Evolutionary conservation across 2,797 vertebrate genomes (phyloP).

Genomic region (Petrocephalus sullivani): DNA sequence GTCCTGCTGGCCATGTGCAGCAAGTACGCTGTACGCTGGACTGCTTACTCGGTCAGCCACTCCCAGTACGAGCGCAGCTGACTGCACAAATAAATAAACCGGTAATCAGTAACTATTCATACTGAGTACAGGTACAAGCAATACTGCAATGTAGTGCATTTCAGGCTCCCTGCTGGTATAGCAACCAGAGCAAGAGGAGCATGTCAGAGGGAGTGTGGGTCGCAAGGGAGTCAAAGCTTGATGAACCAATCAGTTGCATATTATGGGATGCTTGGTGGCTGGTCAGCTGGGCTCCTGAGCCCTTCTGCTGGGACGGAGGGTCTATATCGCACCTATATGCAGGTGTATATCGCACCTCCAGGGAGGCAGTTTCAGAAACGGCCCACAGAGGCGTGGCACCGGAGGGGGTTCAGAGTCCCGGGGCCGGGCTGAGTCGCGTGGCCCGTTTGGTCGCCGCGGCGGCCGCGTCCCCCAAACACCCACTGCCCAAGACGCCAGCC

Average conservation of each 20-base stretch:
- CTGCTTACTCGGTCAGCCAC: neutral
- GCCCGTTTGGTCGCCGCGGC: constrained; percentile 60
- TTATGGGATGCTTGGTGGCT: neutral
- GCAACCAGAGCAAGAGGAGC: neutral
- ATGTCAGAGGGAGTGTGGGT: neutral
- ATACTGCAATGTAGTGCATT: neutral
- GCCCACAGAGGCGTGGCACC: constrained; percentile 31
- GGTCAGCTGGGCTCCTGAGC: neutral
- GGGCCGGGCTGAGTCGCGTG: constrained; percentile 43
- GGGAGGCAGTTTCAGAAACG: constrained; percentile 26
- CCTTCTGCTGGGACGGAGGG: neutral
- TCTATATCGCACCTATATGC: neutral
- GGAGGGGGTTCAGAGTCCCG: constrained; percentile 18
- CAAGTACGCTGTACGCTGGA: neutral
- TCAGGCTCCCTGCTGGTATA: neutral
- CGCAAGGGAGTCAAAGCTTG: neutral
- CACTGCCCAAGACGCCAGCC: constrained; percentile 12
- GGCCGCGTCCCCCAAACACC: constrained; percentile 25
- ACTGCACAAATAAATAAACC: neutral
- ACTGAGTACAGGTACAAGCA: neutral
- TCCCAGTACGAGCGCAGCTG: neutral
- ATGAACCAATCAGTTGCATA: neutral
- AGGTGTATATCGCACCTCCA: constrained; percentile 3
- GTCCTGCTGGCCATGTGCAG: neutral
- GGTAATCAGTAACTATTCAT: neutral